These are phyloP conservation scores for Zaprionus tsacasi DNA, from an alignment of 1,140 invertebrate genomes.

Conservation along the genomic window DNA sequence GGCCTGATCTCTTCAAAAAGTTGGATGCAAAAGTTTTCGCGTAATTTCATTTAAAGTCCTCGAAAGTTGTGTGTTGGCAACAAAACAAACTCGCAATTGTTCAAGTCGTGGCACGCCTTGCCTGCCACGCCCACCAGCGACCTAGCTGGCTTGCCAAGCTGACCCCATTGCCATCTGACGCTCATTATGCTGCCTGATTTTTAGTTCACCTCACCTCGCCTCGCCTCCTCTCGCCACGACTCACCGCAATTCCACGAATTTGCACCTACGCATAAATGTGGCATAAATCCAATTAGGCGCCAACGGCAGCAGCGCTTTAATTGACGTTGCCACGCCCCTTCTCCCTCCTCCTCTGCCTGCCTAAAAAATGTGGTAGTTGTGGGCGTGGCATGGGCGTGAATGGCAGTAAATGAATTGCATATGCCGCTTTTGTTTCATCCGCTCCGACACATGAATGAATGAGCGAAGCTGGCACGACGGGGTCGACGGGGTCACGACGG, in stretches of 20 bases:
- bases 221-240: no score
- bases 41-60: slow-evolving; percentile 82
- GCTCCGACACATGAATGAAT: slow-evolving; percentile 65
- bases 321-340: slow-evolving; percentile 60
- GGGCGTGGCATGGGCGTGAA: slow-evolving; percentile 33
- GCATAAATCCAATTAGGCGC: slow-evolving; percentile 80
- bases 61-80: slow-evolving; percentile 64
- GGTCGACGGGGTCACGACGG: slow-evolving; percentile 17
- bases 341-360: background rate
- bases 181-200: slow-evolving; percentile 76
- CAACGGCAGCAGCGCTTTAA: slow-evolving; percentile 75
- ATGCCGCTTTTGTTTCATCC: slow-evolving; percentile 64
- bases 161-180: slow-evolving; percentile 14
- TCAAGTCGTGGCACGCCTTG: slow-evolving; percentile 45
- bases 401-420: slow-evolving; percentile 75
- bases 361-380: background rate
- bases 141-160: background rate
- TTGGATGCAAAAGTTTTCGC: slow-evolving; percentile 73
- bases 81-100: slow-evolving; percentile 74
- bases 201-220: slow-evolving; percentile 46
- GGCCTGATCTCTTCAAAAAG: slow-evolving; percentile 72
- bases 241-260: slow-evolving; percentile 65
- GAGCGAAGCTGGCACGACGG: slow-evolving; percentile 9
- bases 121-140: slow-evolving; percentile 12
- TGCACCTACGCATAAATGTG: slow-evolving; percentile 79